phyloP scores from a whole-genome alignment of 1,140 invertebrate genomes.

The Papilio dardanus region DNA sequence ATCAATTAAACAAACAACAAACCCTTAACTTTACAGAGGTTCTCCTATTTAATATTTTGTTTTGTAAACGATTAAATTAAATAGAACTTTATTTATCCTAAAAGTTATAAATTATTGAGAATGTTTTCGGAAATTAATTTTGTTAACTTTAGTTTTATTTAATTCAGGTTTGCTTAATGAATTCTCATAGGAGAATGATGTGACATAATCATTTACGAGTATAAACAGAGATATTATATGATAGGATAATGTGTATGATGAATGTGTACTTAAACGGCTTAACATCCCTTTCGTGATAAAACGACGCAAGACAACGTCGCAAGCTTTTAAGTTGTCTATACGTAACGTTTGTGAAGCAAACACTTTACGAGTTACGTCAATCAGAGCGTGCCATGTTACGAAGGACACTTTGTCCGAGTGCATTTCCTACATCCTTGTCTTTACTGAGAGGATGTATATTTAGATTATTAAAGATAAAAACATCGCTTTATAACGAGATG shows the following conservation, averaged over 20 bases:
- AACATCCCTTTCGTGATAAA: not conserved
- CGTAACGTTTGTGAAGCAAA: not conserved
- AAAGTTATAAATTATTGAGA: constrained; percentile 5
- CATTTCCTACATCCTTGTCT: not conserved
- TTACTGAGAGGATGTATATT: not conserved
- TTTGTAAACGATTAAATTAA: not conserved
- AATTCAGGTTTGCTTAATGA: not conserved
- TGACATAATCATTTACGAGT: not conserved
- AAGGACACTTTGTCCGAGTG: not conserved
- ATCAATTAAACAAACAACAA: no score
- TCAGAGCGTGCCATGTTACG: not conserved
- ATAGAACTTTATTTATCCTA: not conserved
- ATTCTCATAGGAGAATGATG: not conserved
- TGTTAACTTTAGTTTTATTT: not conserved
- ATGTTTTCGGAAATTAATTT: not conserved
- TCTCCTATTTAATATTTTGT: not conserved
- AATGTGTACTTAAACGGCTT: not conserved
- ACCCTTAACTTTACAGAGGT: not conserved
- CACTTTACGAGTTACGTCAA: not conserved
- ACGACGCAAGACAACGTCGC: not conserved
- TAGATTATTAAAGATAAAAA: not conserved
- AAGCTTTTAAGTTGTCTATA: not conserved
- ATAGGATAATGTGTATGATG: not conserved
- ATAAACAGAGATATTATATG: not conserved
- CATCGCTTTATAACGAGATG: not conserved